phyloP scores from a whole-genome alignment of 2,797 vertebrate genomes.

The Sitta carolinensis region DNA sequence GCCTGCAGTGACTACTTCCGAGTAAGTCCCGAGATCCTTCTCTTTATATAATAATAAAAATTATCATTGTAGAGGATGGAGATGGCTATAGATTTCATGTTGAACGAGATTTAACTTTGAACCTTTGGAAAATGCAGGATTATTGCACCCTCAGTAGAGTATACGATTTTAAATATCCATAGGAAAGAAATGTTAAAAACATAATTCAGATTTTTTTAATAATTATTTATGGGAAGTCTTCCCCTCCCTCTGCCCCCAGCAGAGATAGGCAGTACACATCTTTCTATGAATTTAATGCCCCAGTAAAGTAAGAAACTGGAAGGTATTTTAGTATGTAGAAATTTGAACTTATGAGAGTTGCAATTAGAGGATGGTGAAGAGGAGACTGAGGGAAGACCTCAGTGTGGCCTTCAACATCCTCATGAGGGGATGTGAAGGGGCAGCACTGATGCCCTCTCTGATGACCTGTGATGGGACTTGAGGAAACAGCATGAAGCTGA shows the following conservation, averaged over 20 bases:
- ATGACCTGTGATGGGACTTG: rapidly evolving
- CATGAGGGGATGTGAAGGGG: rapidly evolving
- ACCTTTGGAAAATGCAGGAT: not conserved
- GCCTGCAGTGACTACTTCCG: constrained; percentile 98
- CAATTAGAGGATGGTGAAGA: not conserved
- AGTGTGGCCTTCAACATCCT: not conserved
- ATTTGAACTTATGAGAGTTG: not conserved
- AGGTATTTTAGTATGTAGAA: not conserved
- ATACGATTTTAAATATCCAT: not conserved
- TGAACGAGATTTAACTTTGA: not conserved
- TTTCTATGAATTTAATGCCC: not conserved
- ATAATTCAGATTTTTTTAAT: not conserved
- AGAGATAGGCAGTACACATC: not conserved
- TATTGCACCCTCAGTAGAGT: not conserved
- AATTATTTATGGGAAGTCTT: not conserved
- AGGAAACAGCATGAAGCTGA: not conserved
- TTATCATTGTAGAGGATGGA: not conserved
- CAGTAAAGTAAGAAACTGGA: not conserved
- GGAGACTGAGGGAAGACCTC: not conserved
- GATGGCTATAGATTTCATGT: not conserved
- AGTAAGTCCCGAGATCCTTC: constrained; percentile 78
- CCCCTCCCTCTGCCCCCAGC: rapidly evolving
- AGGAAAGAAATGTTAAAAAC: not conserved
- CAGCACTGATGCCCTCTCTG: not conserved
- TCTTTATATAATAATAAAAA: not conserved